Conservation (phyloP, 2,888 invertebrate species). For the Phortica okadai region DNA sequence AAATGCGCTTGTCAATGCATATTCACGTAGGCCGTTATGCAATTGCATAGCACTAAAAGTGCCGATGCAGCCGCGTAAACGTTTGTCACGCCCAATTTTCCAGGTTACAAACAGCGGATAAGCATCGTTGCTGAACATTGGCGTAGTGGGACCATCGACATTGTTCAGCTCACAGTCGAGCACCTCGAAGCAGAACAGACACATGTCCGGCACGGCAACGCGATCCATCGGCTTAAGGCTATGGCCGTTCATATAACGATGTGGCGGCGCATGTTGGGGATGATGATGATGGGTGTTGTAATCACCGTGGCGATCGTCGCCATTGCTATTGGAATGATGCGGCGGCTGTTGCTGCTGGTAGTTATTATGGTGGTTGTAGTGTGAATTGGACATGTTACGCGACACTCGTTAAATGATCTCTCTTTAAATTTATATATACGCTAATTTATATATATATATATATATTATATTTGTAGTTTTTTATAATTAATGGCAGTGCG, state of each 20-base stretch:
- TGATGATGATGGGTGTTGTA: conserved; percentile 45
- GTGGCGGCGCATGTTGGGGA: conserved; percentile 56
- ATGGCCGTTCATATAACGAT: conserved; percentile 76
- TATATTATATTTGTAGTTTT: conserved; percentile 37
- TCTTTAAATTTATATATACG: conserved; percentile 44
- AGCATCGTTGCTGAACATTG: conserved; percentile 95
- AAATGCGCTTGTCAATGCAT: conserved; percentile 97
- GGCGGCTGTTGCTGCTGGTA: conserved; percentile 56
- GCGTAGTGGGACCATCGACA: conserved; percentile 92
- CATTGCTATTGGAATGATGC: conserved; percentile 57
- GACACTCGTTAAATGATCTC: conserved; percentile 34
- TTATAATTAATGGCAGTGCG: conserved; percentile 71
- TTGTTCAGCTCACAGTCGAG: conserved; percentile 95
- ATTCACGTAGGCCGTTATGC: conserved; percentile 95
- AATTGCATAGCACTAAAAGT: conserved; percentile 98
- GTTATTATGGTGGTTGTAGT: conserved; percentile 56
- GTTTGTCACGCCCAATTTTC: conserved; percentile 97
- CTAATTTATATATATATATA: conserved; percentile 31
- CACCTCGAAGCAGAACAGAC: conserved; percentile 99
- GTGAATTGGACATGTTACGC: conserved; percentile 61
- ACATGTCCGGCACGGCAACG: conserved; percentile 96
- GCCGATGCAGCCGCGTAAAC: conserved; percentile 98
- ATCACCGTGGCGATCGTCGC: conserved; percentile 51
- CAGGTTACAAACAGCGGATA: conserved; percentile 99
- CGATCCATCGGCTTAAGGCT: conserved; percentile 65